These are phyloP conservation scores for Clarias macrocephalus DNA, from an alignment of 2,113 vertebrate species.

Conservation along the genomic window DNA sequence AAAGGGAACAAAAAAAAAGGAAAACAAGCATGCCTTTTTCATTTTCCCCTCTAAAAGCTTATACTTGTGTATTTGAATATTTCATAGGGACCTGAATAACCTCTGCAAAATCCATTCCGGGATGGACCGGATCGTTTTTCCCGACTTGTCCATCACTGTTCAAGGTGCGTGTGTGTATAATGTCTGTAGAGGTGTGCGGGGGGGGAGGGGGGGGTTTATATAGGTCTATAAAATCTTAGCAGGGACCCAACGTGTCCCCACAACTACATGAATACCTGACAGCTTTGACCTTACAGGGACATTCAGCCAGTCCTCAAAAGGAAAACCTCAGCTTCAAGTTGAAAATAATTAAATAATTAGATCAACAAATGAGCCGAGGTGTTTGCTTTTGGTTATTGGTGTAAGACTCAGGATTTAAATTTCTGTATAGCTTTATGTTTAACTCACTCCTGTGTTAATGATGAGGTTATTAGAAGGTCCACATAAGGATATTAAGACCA, in stretches of 20 bases:
- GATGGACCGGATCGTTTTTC: slow-evolving; percentile 52
- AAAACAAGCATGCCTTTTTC: slow-evolving; percentile 70
- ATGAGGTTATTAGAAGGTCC: background rate
- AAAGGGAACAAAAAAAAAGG: slow-evolving; percentile 63
- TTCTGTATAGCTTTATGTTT: background rate
- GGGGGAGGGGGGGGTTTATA: too few species aligned
- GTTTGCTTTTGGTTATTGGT: background rate
- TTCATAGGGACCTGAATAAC: slow-evolving; percentile 74
- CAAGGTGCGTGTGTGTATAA: background rate
- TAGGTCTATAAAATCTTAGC: background rate
- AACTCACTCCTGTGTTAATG: background rate
- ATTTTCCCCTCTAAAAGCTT: slow-evolving; percentile 77
- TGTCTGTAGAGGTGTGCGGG: background rate
- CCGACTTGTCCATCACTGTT: slow-evolving; percentile 57
- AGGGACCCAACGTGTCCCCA: background rate
- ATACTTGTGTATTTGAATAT: slow-evolving; percentile 74
- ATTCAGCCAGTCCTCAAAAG: background rate
- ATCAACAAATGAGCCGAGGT: background rate
- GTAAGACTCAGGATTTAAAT: background rate
- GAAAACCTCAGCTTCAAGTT: background rate
- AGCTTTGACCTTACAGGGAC: slow-evolving; percentile 12
- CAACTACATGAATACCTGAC: background rate
- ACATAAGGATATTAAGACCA: background rate
- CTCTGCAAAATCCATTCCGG: slow-evolving; percentile 60
- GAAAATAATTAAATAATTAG: background rate